Evolutionary conservation across 2,113 vertebrate genomes (phyloP).

Genomic region (Ictidomys tridecemlineatus): DNA sequence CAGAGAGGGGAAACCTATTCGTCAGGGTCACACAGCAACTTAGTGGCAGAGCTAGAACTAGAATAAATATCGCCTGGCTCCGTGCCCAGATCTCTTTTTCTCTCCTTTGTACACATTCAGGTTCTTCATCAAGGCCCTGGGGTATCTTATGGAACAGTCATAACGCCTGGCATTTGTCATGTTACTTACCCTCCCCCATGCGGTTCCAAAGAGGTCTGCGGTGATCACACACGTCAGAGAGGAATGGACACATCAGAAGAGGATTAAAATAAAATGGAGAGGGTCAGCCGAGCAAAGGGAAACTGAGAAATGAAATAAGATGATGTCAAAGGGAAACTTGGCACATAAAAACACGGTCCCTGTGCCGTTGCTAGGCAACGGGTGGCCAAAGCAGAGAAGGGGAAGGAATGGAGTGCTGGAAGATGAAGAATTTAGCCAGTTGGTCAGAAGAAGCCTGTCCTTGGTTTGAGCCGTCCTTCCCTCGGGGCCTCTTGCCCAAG

Average conservation of each 20-base stretch:
- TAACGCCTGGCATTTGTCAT: neutral
- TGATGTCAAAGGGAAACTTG: neutral
- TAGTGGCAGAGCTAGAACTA: neutral
- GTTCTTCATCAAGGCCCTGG: neutral
- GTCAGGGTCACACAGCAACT: neutral
- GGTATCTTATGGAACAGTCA: neutral
- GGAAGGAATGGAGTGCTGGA: neutral
- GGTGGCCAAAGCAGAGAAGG: neutral
- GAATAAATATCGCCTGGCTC: neutral
- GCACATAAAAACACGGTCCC: neutral
- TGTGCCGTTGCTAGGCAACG: neutral
- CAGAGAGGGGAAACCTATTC: neutral
- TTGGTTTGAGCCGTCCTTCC: neutral
- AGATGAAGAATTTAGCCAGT: neutral
- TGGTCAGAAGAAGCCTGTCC: neutral
- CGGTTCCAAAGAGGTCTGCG: neutral
- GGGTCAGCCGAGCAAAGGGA: neutral
- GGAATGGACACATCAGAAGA: neutral
- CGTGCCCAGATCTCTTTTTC: neutral
- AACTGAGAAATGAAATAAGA: neutral
- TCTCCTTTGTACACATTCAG: neutral
- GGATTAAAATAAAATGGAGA: neutral
- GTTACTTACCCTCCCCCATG: neutral
- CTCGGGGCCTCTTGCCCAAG: rapidly evolving
- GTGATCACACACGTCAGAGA: neutral